Conservation (phyloP, 2,113 vertebrate species). For the Macrotus californicus region DNA sequence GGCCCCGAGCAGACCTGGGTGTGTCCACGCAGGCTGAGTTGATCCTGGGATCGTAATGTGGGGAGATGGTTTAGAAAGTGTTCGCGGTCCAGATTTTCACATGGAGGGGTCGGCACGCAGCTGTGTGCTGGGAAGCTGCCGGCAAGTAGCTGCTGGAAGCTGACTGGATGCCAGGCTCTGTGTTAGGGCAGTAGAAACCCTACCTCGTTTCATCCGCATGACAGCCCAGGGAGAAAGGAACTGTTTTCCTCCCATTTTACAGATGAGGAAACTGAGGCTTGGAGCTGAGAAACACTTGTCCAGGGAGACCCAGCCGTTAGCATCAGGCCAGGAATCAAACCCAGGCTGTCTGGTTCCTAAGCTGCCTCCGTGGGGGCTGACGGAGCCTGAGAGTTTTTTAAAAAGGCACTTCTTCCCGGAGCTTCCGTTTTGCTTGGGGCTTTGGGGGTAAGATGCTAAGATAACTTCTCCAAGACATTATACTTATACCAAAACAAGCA, state of each 20-base stretch:
- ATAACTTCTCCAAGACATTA: background rate
- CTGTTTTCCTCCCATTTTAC: background rate
- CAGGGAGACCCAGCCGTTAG: background rate
- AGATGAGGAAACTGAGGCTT: background rate
- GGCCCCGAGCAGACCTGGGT: fast-evolving
- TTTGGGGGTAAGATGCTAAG: background rate
- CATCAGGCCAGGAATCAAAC: too few relatives aligned
- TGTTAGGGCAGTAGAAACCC: fast-evolving
- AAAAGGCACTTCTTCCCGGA: background rate
- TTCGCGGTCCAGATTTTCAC: background rate
- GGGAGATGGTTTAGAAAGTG: fast-evolving
- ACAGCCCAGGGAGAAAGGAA: fast-evolving
- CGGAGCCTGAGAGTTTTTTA: background rate
- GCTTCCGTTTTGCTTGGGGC: background rate
- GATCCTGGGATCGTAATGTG: fast-evolving
- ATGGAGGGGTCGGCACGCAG: fast-evolving
- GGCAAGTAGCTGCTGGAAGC: fast-evolving
- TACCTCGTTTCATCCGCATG: fast-evolving
- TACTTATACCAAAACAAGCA: background rate
- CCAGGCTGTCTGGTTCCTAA: background rate
- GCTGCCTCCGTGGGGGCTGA: background rate
- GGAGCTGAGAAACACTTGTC: background rate
- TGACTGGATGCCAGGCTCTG: fast-evolving
- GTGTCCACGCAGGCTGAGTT: background rate
- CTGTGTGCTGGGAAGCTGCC: fast-evolving